Conservation (phyloP, 2,113 vertebrate species). For the Psilopsiagon aurifrons region DNA sequence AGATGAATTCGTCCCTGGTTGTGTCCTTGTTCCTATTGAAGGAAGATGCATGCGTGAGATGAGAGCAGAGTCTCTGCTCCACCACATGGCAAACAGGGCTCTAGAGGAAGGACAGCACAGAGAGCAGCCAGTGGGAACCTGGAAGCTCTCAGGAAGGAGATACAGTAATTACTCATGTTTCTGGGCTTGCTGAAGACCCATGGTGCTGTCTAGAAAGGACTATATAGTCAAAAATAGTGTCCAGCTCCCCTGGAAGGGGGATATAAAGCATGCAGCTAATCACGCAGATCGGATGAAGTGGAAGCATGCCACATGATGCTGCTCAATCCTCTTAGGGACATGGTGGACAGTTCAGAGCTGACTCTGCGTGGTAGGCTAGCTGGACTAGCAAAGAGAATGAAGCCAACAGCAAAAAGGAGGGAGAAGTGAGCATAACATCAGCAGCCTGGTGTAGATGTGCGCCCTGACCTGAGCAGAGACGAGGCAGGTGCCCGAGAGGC, state of each 20-base stretch:
- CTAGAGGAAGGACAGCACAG: fast-evolving
- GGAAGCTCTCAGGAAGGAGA: not conserved
- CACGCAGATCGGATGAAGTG: fast-evolving
- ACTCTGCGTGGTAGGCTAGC: fast-evolving
- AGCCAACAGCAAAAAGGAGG: not conserved
- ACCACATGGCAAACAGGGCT: fast-evolving
- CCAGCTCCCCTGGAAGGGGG: not conserved
- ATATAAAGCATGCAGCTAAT: not conserved
- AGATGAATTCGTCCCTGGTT: constrained; percentile 90
- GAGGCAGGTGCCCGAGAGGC: not conserved
- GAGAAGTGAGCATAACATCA: not conserved
- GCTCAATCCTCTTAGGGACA: not conserved
- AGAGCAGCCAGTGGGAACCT: not conserved
- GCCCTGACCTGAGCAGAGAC: not conserved
- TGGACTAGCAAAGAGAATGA: not conserved
- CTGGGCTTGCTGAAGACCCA: not conserved
- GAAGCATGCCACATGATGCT: not conserved
- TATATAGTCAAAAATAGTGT: fast-evolving
- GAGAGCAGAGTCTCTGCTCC: not conserved
- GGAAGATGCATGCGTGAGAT: fast-evolving
- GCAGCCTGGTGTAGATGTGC: not conserved
- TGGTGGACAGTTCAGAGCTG: not conserved
- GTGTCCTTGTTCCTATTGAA: constrained; percentile 88
- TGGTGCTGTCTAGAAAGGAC: not conserved
- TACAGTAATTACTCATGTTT: not conserved